Conservation (phyloP, 2,888 invertebrate genomes). For the Agonopterix arenella region DNA sequence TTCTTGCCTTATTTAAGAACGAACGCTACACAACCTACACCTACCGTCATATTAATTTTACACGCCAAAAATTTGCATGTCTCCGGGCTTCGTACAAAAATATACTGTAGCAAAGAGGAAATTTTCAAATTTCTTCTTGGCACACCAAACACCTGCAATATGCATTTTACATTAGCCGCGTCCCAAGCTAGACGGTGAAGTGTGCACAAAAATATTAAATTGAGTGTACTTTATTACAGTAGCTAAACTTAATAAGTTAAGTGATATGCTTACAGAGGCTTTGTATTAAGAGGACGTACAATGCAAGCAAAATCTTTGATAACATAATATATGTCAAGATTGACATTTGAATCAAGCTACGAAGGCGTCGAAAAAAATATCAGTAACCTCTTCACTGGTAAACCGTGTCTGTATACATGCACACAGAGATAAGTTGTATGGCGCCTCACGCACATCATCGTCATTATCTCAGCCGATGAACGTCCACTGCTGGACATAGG, state of each 20-base stretch:
- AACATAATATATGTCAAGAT: too few species aligned
- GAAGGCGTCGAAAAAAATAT: too few species aligned
- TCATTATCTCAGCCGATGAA: too few species aligned
- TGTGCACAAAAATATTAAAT: constrained; percentile 10
- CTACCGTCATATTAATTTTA: constrained; percentile 20
- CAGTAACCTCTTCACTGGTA: too few species aligned
- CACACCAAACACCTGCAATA: constrained; percentile 40
- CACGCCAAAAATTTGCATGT: constrained; percentile 21
- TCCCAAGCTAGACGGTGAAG: constrained; percentile 13
- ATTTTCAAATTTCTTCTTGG: constrained; percentile 37
- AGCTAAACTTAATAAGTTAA: neutral
- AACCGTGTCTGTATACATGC: too few species aligned
- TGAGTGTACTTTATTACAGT: constrained; percentile 4
- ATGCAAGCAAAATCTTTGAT: too few species aligned
- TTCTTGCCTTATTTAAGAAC: too few species aligned
- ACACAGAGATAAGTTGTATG: too few species aligned
- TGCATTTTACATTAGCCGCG: constrained; percentile 51
- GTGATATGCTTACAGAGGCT: neutral
- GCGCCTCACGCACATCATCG: too few species aligned
- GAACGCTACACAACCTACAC: neutral
- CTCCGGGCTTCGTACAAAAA: constrained; percentile 16
- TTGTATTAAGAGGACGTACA: neutral
- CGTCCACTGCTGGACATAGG: too few species aligned
- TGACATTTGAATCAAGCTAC: too few species aligned
- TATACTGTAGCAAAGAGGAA: constrained; percentile 12